Evolutionary conservation across 2,797 vertebrate species (phyloP).

Genomic region (Bothrops alternatus): DNA sequence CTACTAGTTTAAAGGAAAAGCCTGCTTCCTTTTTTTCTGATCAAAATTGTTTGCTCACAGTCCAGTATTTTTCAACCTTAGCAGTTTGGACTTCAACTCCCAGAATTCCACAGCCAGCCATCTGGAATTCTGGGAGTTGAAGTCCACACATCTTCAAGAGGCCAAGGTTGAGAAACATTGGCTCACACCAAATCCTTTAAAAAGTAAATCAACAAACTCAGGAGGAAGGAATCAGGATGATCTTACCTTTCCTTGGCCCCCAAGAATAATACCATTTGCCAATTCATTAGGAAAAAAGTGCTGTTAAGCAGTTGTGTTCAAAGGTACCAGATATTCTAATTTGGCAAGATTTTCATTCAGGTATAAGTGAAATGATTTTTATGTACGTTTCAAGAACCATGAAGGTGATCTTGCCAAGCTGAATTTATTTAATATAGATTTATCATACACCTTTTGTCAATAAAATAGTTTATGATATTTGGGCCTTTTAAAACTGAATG

Average conservation of each 20-base stretch:
- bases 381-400: neutral
- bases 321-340: neutral
- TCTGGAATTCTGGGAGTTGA: too few species aligned
- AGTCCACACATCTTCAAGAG: too few species aligned
- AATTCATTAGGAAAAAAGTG: neutral
- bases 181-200: neutral
- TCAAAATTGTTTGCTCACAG: neutral
- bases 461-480: neutral
- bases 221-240: neutral
- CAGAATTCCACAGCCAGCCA: neutral
- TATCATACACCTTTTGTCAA: neutral
- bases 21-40: neutral
- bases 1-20: neutral
- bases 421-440: neutral
- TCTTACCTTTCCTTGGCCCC: neutral
- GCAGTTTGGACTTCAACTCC: neutral
- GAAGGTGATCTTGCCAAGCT: neutral
- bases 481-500: neutral
- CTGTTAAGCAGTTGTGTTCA: constrained; percentile 1
- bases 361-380: constrained; percentile 2
- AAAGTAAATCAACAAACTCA: neutral
- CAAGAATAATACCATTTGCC: neutral
- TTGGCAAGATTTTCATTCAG: constrained; percentile 1
- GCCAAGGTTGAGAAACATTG: neutral
- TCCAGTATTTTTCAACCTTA: neutral